phyloP scores from a whole-genome alignment of 2,888 invertebrate genomes.

The Metacarcinus magister region DNA sequence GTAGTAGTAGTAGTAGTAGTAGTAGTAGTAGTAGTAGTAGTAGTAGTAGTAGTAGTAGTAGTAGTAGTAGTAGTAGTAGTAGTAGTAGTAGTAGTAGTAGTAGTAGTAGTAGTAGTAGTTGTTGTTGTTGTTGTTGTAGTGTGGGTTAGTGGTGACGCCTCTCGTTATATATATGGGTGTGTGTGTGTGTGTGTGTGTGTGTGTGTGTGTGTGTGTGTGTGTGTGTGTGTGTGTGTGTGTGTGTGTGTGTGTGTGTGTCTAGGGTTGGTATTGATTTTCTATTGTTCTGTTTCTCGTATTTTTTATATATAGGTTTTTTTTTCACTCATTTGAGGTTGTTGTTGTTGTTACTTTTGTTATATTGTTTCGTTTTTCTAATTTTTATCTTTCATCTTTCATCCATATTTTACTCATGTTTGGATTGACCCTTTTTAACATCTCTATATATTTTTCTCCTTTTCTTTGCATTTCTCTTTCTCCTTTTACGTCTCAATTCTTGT shows the following conservation, averaged over 20 bases:
- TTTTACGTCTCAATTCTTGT: background rate
- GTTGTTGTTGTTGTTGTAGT: too few relatives aligned
- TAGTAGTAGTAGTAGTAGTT: too few relatives aligned
- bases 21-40: too few relatives aligned
- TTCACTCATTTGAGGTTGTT: background rate
- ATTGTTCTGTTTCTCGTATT: background rate
- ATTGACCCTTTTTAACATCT: background rate
- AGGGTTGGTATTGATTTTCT: background rate
- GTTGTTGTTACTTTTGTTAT: background rate
- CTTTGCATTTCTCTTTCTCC: background rate
- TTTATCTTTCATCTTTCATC: background rate
- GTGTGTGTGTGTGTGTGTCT: background rate
- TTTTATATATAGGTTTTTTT: background rate
- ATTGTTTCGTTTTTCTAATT: background rate
- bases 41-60: too few relatives aligned
- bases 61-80: too few relatives aligned
- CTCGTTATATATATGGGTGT: background rate
- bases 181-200: too few relatives aligned
- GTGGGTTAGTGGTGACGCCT: background rate
- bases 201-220: too few relatives aligned
- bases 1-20: too few relatives aligned
- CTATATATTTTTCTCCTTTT: background rate
- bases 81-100: too few relatives aligned
- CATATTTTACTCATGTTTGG: background rate
- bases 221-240: constrained; percentile 17